Conservation (phyloP, 1,140 invertebrate species). For the Calliphora vicina region DNA sequence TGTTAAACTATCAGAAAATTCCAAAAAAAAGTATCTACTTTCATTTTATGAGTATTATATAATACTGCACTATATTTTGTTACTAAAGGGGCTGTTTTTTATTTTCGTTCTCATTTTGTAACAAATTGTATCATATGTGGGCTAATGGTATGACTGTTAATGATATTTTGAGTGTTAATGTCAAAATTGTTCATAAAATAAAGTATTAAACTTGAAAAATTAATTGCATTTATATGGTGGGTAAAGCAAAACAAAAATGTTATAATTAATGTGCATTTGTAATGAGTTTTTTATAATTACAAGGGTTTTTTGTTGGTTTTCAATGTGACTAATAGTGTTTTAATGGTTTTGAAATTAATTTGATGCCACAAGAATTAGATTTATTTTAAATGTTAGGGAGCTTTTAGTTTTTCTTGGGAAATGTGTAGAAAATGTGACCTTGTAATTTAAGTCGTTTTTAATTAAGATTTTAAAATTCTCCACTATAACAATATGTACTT, state of each 20-base stretch:
- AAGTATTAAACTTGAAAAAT: background rate
- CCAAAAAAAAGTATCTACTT: background rate
- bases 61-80: background rate
- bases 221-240: background rate
- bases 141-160: background rate
- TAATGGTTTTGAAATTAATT: background rate
- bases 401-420: no score
- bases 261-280: background rate
- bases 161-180: conserved; percentile 13
- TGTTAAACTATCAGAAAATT: background rate
- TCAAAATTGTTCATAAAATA: background rate
- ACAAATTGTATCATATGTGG: background rate
- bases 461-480: no score
- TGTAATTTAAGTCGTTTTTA: no score
- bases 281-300: background rate
- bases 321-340: background rate
- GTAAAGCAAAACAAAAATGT: background rate
- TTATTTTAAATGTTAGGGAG: no score
- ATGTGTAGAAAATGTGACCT: no score
- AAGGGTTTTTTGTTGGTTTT: background rate
- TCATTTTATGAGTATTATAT: background rate
- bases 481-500: no score
- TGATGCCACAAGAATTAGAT: no score
- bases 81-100: background rate
- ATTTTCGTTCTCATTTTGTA: background rate